Evolutionary conservation across 2,113 vertebrate genomes (phyloP).

Genomic region (Elgaria multicarinata): DNA sequence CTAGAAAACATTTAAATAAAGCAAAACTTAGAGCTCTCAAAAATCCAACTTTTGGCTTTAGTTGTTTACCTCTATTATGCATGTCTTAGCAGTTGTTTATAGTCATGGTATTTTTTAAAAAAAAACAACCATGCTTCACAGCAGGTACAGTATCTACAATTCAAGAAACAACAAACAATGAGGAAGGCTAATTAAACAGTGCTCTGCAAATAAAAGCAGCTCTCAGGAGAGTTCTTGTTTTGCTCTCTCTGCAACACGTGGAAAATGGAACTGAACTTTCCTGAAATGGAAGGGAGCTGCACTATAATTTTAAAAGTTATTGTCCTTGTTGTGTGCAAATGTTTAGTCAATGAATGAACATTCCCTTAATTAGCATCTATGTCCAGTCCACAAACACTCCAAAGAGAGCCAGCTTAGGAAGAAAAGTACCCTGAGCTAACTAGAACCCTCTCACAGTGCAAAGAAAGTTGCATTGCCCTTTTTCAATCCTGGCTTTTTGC

Average conservation of each 20-base stretch:
- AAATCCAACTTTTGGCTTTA: slow-evolving; percentile 53
- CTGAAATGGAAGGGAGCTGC: slow-evolving; percentile 7
- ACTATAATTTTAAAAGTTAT: slow-evolving; percentile 64
- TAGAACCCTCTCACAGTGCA: slow-evolving; percentile 85
- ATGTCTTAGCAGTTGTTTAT: slow-evolving; percentile 8
- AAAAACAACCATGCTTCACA: slow-evolving; percentile 34
- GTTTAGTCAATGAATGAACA: slow-evolving; percentile 63
- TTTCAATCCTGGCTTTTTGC: slow-evolving; percentile 63
- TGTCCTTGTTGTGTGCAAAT: slow-evolving; percentile 53
- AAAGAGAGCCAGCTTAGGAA: slow-evolving; percentile 64
- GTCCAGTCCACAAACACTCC: slow-evolving; percentile 64
- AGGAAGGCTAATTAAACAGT: slow-evolving; percentile 34
- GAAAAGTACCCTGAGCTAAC: slow-evolving; percentile 88
- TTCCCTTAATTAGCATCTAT: slow-evolving; percentile 72
- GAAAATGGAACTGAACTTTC: slow-evolving; percentile 43
- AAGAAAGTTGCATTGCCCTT: slow-evolving; percentile 73
- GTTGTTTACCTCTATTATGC: slow-evolving; percentile 35
- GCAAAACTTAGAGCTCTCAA: slow-evolving; percentile 51
- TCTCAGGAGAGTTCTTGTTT: background rate
- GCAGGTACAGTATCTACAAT: slow-evolving; percentile 40
- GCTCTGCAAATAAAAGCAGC: slow-evolving; percentile 38
- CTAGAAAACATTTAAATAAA: slow-evolving; percentile 50
- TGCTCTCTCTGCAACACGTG: slow-evolving; percentile 38
- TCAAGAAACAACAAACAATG: slow-evolving; percentile 37
- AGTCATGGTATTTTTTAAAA: background rate